phyloP scores from a whole-genome alignment of 2,888 invertebrate genomes.

The Rhagonycha fulva region DNA sequence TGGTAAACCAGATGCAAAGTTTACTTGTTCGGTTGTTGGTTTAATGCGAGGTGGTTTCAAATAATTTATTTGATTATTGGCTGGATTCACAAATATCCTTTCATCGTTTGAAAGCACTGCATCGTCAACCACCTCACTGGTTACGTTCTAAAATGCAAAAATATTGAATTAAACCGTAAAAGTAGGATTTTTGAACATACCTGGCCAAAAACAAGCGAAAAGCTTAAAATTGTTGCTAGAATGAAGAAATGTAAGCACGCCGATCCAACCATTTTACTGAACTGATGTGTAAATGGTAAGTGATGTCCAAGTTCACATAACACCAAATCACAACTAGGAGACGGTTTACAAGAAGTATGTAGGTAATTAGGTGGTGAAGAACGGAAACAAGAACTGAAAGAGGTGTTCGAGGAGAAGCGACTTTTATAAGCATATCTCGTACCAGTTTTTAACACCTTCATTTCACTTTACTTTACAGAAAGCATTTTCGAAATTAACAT shows the following conservation, averaged over 20 bases:
- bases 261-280: background rate
- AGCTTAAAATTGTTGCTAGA: background rate
- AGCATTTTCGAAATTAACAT: conserved; percentile 8
- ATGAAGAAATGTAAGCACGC: background rate
- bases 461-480: conserved; percentile 20
- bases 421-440: conserved; percentile 23
- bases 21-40: conserved; percentile 37
- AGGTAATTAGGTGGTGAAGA: conserved; percentile 28
- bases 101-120: background rate
- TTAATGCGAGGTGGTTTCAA: conserved; percentile 22
- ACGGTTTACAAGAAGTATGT: conserved; percentile 25
- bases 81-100: conserved; percentile 17
- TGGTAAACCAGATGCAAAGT: conserved; percentile 41
- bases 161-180: background rate
- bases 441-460: conserved; percentile 16
- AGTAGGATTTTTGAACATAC: background rate
- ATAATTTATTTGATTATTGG: conserved; percentile 3
- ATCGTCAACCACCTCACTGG: background rate
- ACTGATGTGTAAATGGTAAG: background rate
- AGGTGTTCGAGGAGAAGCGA: background rate
- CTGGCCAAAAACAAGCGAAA: background rate
- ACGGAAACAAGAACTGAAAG: conserved; percentile 24
- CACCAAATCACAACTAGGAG: conserved; percentile 7
- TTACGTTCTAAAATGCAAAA: background rate
- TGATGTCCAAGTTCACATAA: background rate